These are phyloP conservation scores for Hippopotamyrus pictus DNA, from an alignment of 2,797 vertebrate genomes.

Conservation along the genomic window DNA sequence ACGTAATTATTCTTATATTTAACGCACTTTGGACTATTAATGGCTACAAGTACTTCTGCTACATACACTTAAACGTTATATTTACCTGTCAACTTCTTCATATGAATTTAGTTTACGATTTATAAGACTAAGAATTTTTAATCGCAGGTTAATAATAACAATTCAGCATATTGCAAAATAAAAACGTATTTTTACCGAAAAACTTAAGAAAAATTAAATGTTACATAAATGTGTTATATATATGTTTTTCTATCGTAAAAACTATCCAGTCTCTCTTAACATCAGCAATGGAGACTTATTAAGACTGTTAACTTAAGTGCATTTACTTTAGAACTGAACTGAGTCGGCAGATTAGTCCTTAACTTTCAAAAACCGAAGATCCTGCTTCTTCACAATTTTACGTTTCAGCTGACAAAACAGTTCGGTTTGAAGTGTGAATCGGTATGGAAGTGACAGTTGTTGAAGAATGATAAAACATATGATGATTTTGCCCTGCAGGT, in stretches of 20 bases:
- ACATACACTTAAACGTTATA: not conserved
- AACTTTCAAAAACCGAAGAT: not conserved
- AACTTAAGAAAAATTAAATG: not conserved
- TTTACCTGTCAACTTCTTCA: not conserved
- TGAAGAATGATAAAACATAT: not conserved
- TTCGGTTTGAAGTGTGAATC: not conserved
- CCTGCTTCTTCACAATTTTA: not conserved
- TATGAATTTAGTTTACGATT: not conserved
- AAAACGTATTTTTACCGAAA: not conserved
- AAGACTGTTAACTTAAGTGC: not conserved
- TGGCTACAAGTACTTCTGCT: not conserved
- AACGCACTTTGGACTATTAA: not conserved
- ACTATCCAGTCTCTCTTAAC: not conserved
- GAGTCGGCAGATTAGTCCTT: not conserved
- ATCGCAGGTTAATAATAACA: not conserved
- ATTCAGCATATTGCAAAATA: not conserved
- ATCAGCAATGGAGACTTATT: not conserved
- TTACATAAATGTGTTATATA: not conserved
- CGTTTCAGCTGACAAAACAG: not conserved
- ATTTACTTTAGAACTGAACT: not conserved
- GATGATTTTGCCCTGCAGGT: not conserved
- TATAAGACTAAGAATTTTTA: not conserved
- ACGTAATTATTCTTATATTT: not conserved
- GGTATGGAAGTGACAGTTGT: not conserved
- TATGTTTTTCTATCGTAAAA: not conserved